Evolutionary conservation across 2,113 vertebrate species (phyloP), one percentile per base, ranked within the genome.

Genomic region (Cephalopholis sonnerati): DNA sequence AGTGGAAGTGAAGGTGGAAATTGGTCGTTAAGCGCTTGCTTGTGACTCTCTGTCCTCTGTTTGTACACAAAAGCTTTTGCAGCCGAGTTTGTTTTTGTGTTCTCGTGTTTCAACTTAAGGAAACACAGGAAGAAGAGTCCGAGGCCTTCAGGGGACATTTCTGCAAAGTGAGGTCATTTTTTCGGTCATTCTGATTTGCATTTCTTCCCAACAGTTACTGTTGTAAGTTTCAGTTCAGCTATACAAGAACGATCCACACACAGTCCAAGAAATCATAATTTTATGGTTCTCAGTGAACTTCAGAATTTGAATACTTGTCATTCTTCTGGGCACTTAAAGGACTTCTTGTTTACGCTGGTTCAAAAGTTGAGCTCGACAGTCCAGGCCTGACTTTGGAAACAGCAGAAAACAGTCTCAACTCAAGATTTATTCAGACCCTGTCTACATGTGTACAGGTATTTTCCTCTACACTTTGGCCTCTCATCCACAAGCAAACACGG

Each of bases 1-100:
- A 67, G 62, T 74, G 77, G 79, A 90, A 82, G 70, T 41, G 69
- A 86, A 80, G 85, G 62, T 82, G 83, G 83, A 84, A 84, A 65
- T 54, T 73, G 77, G 70, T 79, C 1, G 15, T 89, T 86, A 80
- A 77, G 29, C n/a, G 68, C 73, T 61, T 39, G 74, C 73, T 50
- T 55, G 48, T 0, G 73, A 69, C 54, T 64, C 53, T 51, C 32
- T 44, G 57, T 77, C 64, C 51, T 62, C 63, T n/a, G 74, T 83
- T 27, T 55, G 53, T 17, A n/a, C 32, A 65, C 79, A 63, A 27
- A 24, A 29, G 32, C 22, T 63, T 81, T 84, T 44, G 32, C 13
- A 20, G 7, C 36, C 3, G 39, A 27, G 22, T 71, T 48, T 68
- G 76, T 82, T 51, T 75, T 41, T 67, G 59, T 41, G 39, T 80